These are phyloP conservation scores for Bellardia pandia DNA, from an alignment of 2,888 invertebrate species.

Conservation along the genomic window DNA sequence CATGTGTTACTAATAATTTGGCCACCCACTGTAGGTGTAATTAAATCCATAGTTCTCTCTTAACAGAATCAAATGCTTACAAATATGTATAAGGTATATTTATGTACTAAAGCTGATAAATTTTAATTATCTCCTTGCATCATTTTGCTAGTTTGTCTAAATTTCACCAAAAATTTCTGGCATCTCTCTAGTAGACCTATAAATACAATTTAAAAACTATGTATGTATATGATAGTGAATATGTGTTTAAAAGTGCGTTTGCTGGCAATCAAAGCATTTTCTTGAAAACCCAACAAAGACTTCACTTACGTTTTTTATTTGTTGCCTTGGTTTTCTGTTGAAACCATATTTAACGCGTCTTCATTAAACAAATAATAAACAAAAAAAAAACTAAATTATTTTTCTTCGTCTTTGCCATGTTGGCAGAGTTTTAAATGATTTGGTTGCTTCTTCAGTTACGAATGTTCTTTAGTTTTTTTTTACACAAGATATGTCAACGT, in stretches of 20 bases:
- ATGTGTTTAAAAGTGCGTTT: background rate
- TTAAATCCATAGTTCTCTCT: no score
- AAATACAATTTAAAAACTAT: background rate
- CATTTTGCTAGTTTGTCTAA: no score
- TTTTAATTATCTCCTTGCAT: no score
- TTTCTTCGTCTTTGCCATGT: conserved; percentile 38
- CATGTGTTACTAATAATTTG: no score
- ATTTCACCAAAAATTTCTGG: background rate
- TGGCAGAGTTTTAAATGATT: conserved; percentile 16
- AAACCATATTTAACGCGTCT: conserved; percentile 45
- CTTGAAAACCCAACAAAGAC: conserved; percentile 20
- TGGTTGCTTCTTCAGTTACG: background rate
- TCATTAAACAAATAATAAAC: background rate
- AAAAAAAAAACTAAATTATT: conserved; percentile 6
- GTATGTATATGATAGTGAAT: background rate
- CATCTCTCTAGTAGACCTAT: background rate
- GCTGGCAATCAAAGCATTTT: conserved; percentile 29
- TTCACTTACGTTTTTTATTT: conserved; percentile 30
- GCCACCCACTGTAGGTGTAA: no score
- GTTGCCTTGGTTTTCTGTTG: conserved; percentile 13
- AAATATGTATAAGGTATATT: no score
- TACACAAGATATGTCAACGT: conserved; percentile 64
- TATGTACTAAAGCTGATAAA: no score
- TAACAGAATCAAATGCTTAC: no score
- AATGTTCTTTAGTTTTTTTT: conserved; percentile 27